These are phyloP conservation scores for Chalcis sispes DNA, from an alignment of 2,888 invertebrate species.

Conservation along the genomic window DNA sequence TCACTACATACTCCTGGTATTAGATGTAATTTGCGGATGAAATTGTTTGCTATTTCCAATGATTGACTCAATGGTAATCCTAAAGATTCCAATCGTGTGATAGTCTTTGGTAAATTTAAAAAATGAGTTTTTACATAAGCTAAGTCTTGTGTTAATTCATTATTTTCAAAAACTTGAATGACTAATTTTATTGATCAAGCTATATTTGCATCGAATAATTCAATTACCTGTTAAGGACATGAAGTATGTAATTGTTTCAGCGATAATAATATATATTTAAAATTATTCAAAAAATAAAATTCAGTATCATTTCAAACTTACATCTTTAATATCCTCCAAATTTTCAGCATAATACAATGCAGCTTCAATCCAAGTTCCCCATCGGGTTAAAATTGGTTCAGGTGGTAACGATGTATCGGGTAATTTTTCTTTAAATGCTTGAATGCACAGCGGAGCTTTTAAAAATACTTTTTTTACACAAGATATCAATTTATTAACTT, in stretches of 20 bases:
- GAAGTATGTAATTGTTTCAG: too few relatives aligned
- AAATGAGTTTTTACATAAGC: not conserved
- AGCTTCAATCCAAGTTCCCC: too few relatives aligned
- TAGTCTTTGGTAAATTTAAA: not conserved
- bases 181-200: not conserved
- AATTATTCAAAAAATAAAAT: too few relatives aligned
- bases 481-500: too few relatives aligned
- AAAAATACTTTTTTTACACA: too few relatives aligned
- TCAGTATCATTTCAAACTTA: too few relatives aligned
- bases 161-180: not conserved
- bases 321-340: constrained; percentile 12
- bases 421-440: constrained; percentile 44
- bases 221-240: not conserved
- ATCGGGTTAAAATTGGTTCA: constrained; percentile 62
- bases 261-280: too few relatives aligned
- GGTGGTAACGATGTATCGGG: constrained; percentile 61
- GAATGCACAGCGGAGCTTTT: too few relatives aligned
- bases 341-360: constrained; percentile 56
- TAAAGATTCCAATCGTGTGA: not conserved
- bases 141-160: not conserved
- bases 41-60: not conserved
- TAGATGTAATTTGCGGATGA: not conserved
- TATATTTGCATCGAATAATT: not conserved
- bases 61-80: constrained; percentile 1
- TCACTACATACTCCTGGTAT: not conserved